Conservation (phyloP, 2,888 invertebrate species). For the Nemotelus pantherinus region DNA sequence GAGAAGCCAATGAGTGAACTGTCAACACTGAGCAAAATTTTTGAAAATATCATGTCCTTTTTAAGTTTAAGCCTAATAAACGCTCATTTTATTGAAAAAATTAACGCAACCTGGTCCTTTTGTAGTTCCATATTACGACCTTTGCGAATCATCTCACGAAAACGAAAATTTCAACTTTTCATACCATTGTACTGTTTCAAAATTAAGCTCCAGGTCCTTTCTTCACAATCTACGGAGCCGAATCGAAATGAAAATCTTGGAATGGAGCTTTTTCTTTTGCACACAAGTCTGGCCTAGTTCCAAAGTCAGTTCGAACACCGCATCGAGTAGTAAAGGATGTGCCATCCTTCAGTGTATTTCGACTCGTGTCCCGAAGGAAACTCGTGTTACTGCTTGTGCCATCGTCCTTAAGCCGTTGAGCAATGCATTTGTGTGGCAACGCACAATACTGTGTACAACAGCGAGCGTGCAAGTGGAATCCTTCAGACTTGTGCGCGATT, state of each 20-base stretch:
- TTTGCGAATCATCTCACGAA: too few relatives aligned
- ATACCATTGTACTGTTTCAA: constrained; percentile 4
- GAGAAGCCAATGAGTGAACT: too few relatives aligned
- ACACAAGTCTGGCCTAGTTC: constrained; percentile 22
- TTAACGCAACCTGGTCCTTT: too few relatives aligned
- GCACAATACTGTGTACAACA: background rate
- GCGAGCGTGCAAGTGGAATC: background rate
- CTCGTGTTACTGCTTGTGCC: constrained; percentile 3
- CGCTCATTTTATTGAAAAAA: too few relatives aligned
- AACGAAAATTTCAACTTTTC: too few relatives aligned
- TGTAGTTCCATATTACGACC: too few relatives aligned
- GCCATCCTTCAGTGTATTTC: background rate
- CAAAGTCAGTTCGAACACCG: constrained; percentile 37
- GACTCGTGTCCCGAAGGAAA: constrained; percentile 6
- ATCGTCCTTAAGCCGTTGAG: background rate
- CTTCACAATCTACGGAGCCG: background rate
- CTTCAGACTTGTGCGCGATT: background rate
- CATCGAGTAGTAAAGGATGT: constrained; percentile 37
- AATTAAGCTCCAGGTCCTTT: background rate
- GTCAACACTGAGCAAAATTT: too few relatives aligned
- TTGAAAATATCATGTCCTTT: too few relatives aligned
- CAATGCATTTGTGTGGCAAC: background rate
- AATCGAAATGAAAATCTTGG: constrained; percentile 21
- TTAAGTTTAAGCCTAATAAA: too few relatives aligned
- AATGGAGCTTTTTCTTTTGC: constrained; percentile 28